phyloP scores from a whole-genome alignment of 1,140 invertebrate genomes.

The Leptoteleia sp. region DNA sequence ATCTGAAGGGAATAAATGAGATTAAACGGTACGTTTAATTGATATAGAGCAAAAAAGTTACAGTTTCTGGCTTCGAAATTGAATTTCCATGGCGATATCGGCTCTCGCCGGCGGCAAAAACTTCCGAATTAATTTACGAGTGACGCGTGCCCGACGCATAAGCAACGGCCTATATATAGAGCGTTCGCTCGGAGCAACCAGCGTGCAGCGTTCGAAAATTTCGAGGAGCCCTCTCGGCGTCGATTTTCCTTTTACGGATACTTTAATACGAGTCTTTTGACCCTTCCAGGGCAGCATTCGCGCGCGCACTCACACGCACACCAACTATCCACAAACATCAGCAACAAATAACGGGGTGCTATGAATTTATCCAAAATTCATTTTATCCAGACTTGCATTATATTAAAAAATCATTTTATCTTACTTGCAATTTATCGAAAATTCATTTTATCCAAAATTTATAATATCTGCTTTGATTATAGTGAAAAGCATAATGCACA shows the following conservation, averaged over 20 bases:
- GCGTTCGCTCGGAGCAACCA: conserved; percentile 28
- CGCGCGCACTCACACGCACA: too few species aligned
- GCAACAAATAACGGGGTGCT: background rate
- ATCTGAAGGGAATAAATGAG: too few species aligned
- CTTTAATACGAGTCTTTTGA: conserved; percentile 30
- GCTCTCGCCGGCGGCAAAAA: conserved; percentile 65
- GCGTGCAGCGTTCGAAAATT: conserved; percentile 42
- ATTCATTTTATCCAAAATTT: too few species aligned
- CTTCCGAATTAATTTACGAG: conserved; percentile 74
- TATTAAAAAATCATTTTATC: too few species aligned
- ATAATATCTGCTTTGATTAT: too few species aligned
- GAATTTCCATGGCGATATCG: conserved; percentile 48
- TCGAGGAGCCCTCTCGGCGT: conserved; percentile 29
- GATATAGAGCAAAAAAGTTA: conserved; percentile 1
- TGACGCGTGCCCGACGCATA: conserved; percentile 70
- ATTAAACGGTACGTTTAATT: too few species aligned
- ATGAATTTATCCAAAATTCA: too few species aligned
- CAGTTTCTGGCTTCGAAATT: conserved; percentile 18
- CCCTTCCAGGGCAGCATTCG: background rate
- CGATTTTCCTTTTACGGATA: conserved; percentile 58
- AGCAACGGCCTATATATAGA: conserved; percentile 65
- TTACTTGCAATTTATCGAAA: too few species aligned
- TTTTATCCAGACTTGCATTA: too few species aligned
- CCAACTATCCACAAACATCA: conserved; percentile 18
- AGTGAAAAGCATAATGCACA: too few species aligned